phyloP scores from a whole-genome alignment of 2,113 vertebrate species.

The Perca flavescens region DNA sequence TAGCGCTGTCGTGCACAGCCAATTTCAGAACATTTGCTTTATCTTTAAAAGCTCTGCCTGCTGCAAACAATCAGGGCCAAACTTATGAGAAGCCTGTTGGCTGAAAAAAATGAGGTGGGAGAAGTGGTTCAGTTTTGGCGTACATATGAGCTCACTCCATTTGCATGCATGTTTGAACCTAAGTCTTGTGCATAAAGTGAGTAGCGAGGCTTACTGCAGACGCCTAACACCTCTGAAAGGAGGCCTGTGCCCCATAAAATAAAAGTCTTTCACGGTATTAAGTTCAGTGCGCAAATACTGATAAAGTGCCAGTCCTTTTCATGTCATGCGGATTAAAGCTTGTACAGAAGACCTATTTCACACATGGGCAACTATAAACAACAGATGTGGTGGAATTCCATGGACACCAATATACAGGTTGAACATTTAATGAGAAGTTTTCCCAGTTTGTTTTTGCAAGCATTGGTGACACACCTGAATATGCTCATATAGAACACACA shows the following conservation, averaged over 20 bases:
- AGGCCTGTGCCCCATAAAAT: conserved; percentile 44
- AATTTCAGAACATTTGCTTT: conserved; percentile 64
- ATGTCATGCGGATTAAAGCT: conserved; percentile 21
- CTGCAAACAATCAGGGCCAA: conserved; percentile 59
- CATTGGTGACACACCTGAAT: conserved; percentile 23
- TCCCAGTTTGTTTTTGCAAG: not conserved
- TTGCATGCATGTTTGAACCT: conserved; percentile 19
- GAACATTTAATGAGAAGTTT: not conserved
- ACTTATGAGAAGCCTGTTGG: conserved; percentile 37
- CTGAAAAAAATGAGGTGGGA: conserved; percentile 28
- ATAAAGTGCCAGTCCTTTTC: conserved; percentile 32
- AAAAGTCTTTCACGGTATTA: conserved; percentile 42
- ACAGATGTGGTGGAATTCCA: conserved; percentile 33
- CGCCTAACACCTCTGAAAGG: conserved; percentile 37
- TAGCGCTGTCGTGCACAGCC: conserved; percentile 45
- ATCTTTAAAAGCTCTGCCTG: conserved; percentile 57
- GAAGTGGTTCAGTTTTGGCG: conserved; percentile 26
- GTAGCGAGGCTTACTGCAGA: conserved; percentile 27
- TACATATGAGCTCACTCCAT: conserved; percentile 10
- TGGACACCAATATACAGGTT: conserved; percentile 4
- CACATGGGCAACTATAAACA: conserved; percentile 42
- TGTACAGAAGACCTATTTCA: conserved; percentile 44
- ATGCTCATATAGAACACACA: conserved; percentile 13
- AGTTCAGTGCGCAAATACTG: conserved; percentile 18
- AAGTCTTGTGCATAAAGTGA: conserved; percentile 21